phyloP scores from a whole-genome alignment of 37 sponge, comb jelly and placozoan genomes.

The Haliclona indistincta region DNA sequence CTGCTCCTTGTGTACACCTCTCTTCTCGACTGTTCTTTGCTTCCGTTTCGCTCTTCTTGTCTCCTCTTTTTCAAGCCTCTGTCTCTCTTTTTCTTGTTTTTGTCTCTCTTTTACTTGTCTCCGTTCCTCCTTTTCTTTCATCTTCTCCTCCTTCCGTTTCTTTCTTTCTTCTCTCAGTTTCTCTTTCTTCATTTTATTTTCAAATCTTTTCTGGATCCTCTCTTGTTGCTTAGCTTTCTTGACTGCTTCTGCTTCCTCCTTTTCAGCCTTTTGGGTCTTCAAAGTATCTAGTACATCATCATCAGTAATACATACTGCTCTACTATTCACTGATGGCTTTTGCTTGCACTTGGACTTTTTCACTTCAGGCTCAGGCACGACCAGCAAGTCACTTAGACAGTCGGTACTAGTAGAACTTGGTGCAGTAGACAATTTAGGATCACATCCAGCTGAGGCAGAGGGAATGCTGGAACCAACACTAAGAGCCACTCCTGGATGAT shows the following conservation, averaged over 20 bases:
- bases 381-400: background rate
- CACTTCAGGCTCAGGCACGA: slow-evolving; percentile 15
- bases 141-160: too few relatives aligned
- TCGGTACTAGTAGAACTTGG: background rate
- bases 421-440: background rate
- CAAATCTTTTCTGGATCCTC: too few relatives aligned
- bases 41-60: too few relatives aligned
- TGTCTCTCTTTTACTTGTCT: too few relatives aligned
- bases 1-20: too few relatives aligned
- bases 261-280: slow-evolving; percentile 28
- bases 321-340: slow-evolving; percentile 28
- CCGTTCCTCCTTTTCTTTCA: too few relatives aligned
- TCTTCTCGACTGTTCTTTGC: too few relatives aligned
- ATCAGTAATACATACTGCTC: slow-evolving; percentile 58
- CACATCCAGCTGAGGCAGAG: background rate
- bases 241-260: background rate
- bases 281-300: slow-evolving; percentile 19
- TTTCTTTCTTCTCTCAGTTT: too few relatives aligned
- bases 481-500: slow-evolving; percentile 1
- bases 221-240: background rate
- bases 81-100: too few relatives aligned
- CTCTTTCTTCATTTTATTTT: too few relatives aligned
- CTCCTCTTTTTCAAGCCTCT: too few relatives aligned
- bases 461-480: background rate
- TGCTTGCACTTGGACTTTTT: background rate